A percentile compares a stretch with the other conserved stretches of the same genome.
Conservation (phyloP, 2,888 invertebrate species). For the Acleris holmiana region DNA sequence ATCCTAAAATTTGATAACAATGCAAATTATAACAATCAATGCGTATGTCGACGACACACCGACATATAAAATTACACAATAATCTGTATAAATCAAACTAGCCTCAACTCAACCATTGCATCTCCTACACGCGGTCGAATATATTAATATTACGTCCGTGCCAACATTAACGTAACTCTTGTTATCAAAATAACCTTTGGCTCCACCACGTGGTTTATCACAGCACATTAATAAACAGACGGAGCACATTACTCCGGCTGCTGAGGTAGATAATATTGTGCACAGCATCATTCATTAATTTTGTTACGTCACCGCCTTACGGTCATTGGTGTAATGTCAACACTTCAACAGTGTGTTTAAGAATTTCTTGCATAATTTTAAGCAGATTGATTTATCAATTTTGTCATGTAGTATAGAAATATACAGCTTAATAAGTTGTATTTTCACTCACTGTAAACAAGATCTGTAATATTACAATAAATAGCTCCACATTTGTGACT, state of each 20-base stretch:
- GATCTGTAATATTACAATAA: too few relatives aligned
- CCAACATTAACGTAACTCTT: constrained; percentile 25
- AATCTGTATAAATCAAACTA: neutral
- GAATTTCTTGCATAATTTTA: too few relatives aligned
- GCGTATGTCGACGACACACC: too few relatives aligned
- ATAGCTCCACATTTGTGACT: neutral
- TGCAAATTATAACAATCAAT: too few relatives aligned
- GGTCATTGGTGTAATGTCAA: constrained; percentile 27
- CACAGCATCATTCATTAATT: constrained; percentile 27
- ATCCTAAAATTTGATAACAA: too few relatives aligned
- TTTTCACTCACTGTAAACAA: too few relatives aligned
- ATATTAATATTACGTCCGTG: constrained; percentile 34
- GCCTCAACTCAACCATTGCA: neutral
- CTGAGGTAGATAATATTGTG: constrained; percentile 36
- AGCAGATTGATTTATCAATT: too few relatives aligned
- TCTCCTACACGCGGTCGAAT: neutral
- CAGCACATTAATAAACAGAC: constrained; percentile 36
- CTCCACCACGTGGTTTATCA: constrained; percentile 34
- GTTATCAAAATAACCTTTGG: constrained; percentile 36
- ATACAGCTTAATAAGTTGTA: too few relatives aligned
- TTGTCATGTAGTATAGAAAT: too few relatives aligned
- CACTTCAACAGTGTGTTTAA: constrained; percentile 26
- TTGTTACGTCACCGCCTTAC: constrained; percentile 20
- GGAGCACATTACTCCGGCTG: constrained; percentile 31
- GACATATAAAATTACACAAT: neutral